Evolutionary conservation across 1,140 invertebrate genomes (phyloP).

Genomic region (Dendrolimus punctatus): DNA sequence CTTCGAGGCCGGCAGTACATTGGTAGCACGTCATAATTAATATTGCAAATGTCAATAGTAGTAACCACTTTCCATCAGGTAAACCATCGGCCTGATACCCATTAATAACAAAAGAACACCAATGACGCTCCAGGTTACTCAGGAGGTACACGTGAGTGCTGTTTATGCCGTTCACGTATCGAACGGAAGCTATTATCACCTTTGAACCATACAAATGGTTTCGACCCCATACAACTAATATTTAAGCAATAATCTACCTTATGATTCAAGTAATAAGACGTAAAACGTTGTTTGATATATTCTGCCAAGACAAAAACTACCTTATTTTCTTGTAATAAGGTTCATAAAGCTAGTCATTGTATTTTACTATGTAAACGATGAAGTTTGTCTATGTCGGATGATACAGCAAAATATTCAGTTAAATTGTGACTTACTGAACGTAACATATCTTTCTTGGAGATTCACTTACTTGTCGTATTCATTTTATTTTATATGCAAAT

Average conservation of each 20-base stretch:
- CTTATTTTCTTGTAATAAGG: no score
- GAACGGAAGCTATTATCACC: constrained; percentile 48
- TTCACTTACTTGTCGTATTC: no score
- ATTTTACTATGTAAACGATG: constrained; percentile 1
- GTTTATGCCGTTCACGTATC: constrained; percentile 45
- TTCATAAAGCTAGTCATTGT: no score
- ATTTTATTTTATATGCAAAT: no score
- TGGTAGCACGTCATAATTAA: background rate
- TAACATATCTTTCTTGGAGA: constrained; percentile 6
- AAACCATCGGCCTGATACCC: constrained; percentile 2
- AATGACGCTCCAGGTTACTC: background rate
- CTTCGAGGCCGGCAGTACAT: no score
- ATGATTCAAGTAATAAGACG: constrained; percentile 8
- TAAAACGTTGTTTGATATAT: background rate
- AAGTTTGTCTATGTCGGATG: constrained; percentile 12
- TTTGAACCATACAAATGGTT: constrained; percentile 10
- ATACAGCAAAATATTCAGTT: constrained; percentile 19
- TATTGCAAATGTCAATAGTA: constrained; percentile 3
- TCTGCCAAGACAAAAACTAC: no score
- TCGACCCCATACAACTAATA: constrained; percentile 13
- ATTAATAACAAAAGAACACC: constrained; percentile 14
- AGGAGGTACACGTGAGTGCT: constrained; percentile 16
- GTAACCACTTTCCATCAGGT: constrained; percentile 7
- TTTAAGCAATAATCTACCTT: constrained; percentile 4
- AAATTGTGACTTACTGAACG: constrained; percentile 12